Conservation (phyloP, 2,888 invertebrate species). For the Entomobrya multifasciata region DNA sequence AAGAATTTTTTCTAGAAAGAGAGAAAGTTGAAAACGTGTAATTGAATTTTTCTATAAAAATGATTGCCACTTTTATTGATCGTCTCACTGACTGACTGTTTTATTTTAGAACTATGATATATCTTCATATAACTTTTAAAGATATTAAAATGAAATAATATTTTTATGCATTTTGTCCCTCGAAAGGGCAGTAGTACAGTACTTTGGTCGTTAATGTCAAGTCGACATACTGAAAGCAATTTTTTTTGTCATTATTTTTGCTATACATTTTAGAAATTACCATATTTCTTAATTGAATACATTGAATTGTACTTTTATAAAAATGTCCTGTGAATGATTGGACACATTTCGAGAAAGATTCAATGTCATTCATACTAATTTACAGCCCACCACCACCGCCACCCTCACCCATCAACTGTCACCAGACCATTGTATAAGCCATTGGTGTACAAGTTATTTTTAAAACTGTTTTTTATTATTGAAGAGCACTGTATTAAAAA, state of each 20-base stretch:
- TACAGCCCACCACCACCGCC: neutral
- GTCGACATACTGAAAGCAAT: neutral
- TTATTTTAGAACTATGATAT: too few relatives aligned
- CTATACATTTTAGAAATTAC: neutral
- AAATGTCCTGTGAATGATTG: neutral
- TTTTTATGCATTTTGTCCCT: neutral
- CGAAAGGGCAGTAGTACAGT: neutral
- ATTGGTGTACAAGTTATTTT: neutral
- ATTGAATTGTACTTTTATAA: constrained; percentile 31
- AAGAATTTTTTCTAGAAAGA: constrained; percentile 69
- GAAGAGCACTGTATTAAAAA: neutral
- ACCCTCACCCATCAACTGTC: constrained; percentile 45
- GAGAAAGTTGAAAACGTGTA: constrained; percentile 77
- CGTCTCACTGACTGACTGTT: neutral
- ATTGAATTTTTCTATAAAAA: constrained; percentile 77
- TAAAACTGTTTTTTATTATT: neutral
- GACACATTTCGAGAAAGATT: neutral
- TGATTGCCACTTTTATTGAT: constrained; percentile 76
- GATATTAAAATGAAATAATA: neutral
- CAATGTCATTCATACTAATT: constrained; percentile 1
- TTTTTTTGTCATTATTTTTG: neutral
- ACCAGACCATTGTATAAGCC: constrained; percentile 10
- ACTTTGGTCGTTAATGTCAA: too few relatives aligned
- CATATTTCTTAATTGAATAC: constrained; percentile 29
- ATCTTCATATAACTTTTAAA: constrained; percentile 3